These are phyloP conservation scores for Oscheius myriophilus DNA, from an alignment of 2,888 invertebrate species.

Conservation along the genomic window DNA sequence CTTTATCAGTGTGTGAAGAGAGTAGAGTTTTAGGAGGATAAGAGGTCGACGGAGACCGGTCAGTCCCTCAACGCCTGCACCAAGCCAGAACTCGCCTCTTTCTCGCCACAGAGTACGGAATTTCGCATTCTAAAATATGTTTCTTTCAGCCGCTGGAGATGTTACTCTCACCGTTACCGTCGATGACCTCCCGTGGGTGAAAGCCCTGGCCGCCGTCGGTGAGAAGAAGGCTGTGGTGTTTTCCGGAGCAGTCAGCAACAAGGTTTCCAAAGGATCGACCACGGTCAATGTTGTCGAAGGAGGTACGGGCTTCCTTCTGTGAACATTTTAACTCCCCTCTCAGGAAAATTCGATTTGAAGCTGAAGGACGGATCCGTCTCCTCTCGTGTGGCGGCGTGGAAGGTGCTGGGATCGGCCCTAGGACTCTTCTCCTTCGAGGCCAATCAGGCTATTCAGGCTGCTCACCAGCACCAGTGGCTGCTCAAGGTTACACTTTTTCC, in stretches of 20 bases:
- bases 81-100: slow-evolving; percentile 28
- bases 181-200: slow-evolving; percentile 40
- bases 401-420: slow-evolving; percentile 37
- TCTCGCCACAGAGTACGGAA: slow-evolving; percentile 29
- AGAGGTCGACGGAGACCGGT: slow-evolving; percentile 43
- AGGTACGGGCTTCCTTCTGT: too few species aligned
- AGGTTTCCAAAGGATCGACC: slow-evolving; percentile 29
- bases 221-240: slow-evolving; percentile 42
- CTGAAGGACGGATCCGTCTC: not conserved
- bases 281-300: slow-evolving; percentile 36
- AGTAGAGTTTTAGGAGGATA: slow-evolving; percentile 35
- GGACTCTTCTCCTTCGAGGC: slow-evolving; percentile 49
- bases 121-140: slow-evolving; percentile 5
- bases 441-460: slow-evolving; percentile 37
- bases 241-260: slow-evolving; percentile 39
- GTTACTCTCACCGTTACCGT: slow-evolving; percentile 32
- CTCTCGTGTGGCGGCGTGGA: slow-evolving; percentile 31
- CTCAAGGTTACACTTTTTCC: slow-evolving; percentile 29
- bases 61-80: slow-evolving; percentile 47
- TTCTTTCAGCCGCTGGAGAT: slow-evolving; percentile 31
- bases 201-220: slow-evolving; percentile 36
- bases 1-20: not conserved
- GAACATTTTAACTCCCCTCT: not conserved
- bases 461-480: slow-evolving; percentile 48
- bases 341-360: slow-evolving; percentile 12